A percentile compares a stretch with the other conserved stretches of the same genome.
Conservation (phyloP, 2,888 invertebrate species). For the Hyles lineata region DNA sequence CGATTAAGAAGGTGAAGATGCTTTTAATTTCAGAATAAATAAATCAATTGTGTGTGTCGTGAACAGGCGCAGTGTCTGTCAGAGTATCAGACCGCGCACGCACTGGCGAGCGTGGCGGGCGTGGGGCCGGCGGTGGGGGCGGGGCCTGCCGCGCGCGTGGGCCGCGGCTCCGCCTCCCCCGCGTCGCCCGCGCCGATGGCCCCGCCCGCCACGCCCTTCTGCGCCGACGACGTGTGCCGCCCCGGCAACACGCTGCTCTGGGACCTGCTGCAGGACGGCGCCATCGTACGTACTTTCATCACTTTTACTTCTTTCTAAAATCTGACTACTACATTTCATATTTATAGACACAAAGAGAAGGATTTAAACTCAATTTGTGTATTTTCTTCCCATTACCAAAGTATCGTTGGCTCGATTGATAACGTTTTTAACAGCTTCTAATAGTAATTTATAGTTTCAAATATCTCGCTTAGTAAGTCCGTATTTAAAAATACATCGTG, state of each 20-base stretch:
- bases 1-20: too few relatives aligned
- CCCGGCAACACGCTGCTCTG: conserved; percentile 96
- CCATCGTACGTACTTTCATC: conserved; percentile 85
- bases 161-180: conserved; percentile 55
- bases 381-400: too few relatives aligned
- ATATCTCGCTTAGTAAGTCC: too few relatives aligned
- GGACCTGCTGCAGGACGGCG: conserved; percentile 96
- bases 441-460: too few relatives aligned
- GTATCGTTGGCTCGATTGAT: too few relatives aligned
- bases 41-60: not conserved
- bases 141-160: conserved; percentile 41
- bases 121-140: conserved; percentile 29
- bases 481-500: too few relatives aligned
- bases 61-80: conserved; percentile 69
- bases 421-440: too few relatives aligned
- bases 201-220: conserved; percentile 73
- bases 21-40: too few relatives aligned
- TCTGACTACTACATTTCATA: too few relatives aligned
- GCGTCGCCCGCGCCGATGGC: conserved; percentile 39
- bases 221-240: conserved; percentile 92
- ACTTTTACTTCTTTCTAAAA: too few relatives aligned
- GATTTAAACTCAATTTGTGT: too few relatives aligned
- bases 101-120: conserved; percentile 35
- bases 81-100: conserved; percentile 58
- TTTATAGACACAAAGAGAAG: too few relatives aligned